phyloP scores from a whole-genome alignment of 2,888 invertebrate genomes.

The Apamea monoglypha region DNA sequence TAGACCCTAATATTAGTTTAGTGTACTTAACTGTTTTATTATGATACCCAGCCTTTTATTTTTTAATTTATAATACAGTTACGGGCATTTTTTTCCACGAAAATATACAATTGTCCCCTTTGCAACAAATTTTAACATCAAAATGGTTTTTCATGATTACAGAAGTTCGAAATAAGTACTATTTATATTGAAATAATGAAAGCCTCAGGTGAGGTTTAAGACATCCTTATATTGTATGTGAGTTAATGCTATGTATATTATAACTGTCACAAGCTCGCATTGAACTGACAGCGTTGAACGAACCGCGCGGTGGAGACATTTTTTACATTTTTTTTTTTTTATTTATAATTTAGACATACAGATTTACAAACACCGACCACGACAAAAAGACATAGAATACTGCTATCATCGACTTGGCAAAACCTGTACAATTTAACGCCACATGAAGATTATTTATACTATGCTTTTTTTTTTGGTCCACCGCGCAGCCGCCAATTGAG shows the following conservation, averaged over 20 bases:
- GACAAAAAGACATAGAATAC: constrained; percentile 70
- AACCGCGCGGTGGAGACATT: constrained; percentile 67
- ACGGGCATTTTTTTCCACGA: constrained; percentile 26
- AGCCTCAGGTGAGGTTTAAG: constrained; percentile 82
- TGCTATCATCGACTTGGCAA: constrained; percentile 68
- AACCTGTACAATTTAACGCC: constrained; percentile 65
- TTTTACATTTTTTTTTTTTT: constrained; percentile 53
- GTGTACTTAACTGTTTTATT: constrained; percentile 19
- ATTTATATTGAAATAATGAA: constrained; percentile 87
- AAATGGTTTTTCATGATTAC: constrained; percentile 87
- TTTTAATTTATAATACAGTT: constrained; percentile 13
- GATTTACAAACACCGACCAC: constrained; percentile 70
- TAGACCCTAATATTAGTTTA: constrained; percentile 51
- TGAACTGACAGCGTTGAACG: constrained; percentile 73
- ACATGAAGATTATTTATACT: constrained; percentile 66
- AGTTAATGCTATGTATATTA: constrained; percentile 81
- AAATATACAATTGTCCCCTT: constrained; percentile 81
- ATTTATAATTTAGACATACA: constrained; percentile 69
- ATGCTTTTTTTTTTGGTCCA: constrained; percentile 63
- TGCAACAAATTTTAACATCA: constrained; percentile 88
- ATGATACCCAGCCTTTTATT: constrained; percentile 42
- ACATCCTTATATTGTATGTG: constrained; percentile 80
- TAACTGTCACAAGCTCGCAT: constrained; percentile 78
- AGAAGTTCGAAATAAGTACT: constrained; percentile 88
- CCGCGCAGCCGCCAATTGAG: constrained; percentile 71